phyloP scores from a whole-genome alignment of 2,797 vertebrate species.

The Rhabdophis nuchalis region DNA sequence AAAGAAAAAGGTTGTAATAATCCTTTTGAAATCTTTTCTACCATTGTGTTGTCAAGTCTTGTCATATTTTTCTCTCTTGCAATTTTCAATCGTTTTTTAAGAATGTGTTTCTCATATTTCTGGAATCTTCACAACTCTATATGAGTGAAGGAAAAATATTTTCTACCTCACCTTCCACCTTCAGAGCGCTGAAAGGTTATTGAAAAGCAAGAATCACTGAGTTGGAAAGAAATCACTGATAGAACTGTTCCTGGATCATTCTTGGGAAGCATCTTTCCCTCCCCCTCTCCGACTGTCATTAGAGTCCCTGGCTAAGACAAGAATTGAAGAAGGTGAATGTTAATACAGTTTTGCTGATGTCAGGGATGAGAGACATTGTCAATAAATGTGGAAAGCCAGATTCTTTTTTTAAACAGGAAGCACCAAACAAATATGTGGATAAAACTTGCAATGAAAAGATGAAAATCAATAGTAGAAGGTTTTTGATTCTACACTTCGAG shows the following conservation, averaged over 20 bases:
- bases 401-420: constrained; percentile 11
- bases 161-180: not conserved
- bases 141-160: not conserved
- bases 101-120: not conserved
- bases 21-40: not conserved
- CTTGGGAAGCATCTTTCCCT: not conserved
- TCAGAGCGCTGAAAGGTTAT: constrained; percentile 4
- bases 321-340: not conserved
- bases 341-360: constrained; percentile 18
- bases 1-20: not conserved
- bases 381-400: not conserved
- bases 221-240: constrained; percentile 2
- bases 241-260: not conserved
- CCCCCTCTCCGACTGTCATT: not conserved
- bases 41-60: not conserved
- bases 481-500: constrained; percentile 12
- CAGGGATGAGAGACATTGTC: constrained; percentile 5
- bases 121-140: not conserved
- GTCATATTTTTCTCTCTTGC: not conserved
- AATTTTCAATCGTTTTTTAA: not conserved
- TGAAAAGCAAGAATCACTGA: constrained; percentile 20
- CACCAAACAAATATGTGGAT: constrained; percentile 13
- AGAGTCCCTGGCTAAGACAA: not conserved
- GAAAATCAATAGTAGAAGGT: constrained; percentile 25
- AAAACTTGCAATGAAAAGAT: not conserved